Evolutionary conservation across 2,113 vertebrate species (phyloP).

Genomic region (Lycocorax pyrrhopterus): DNA sequence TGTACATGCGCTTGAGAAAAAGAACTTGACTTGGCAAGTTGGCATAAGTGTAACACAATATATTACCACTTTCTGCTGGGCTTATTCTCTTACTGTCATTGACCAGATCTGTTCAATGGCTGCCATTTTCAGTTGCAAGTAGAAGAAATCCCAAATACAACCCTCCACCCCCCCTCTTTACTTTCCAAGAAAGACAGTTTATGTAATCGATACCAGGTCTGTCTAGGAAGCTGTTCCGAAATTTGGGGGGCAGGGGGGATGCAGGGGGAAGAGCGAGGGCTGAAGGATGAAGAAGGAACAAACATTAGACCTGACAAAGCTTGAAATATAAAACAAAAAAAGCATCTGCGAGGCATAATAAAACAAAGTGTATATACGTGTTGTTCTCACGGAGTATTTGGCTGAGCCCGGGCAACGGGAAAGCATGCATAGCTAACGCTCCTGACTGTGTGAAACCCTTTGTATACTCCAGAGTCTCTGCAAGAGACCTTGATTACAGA

Average conservation of each 20-base stretch:
- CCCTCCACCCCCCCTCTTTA: background rate
- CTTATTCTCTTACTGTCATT: slow-evolving; percentile 67
- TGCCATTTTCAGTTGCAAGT: slow-evolving; percentile 52
- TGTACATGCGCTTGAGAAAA: slow-evolving; percentile 65
- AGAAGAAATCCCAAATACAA: slow-evolving; percentile 29
- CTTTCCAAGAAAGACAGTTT: slow-evolving; percentile 74
- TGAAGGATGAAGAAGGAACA: slow-evolving; percentile 21
- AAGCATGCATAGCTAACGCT: slow-evolving; percentile 96
- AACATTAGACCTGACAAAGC: slow-evolving; percentile 71
- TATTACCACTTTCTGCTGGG: slow-evolving; percentile 67
- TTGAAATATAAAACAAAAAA: slow-evolving; percentile 76
- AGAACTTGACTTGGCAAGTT: slow-evolving; percentile 71
- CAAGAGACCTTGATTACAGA: slow-evolving; percentile 84
- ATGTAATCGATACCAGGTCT: slow-evolving; percentile 36
- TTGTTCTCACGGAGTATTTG: slow-evolving; percentile 79
- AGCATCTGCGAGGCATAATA: slow-evolving; percentile 80
- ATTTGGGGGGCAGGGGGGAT: background rate
- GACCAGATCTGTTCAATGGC: slow-evolving; percentile 65
- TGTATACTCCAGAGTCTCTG: slow-evolving; percentile 81
- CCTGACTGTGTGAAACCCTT: slow-evolving; percentile 88
- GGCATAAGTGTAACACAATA: slow-evolving; percentile 66
- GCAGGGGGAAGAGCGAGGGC: background rate
- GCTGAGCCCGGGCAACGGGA: slow-evolving; percentile 89
- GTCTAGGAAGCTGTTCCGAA: slow-evolving; percentile 60
- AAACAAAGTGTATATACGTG: slow-evolving; percentile 83